phyloP scores from a whole-genome alignment of 1,140 invertebrate species.

The Drosophila sproati region DNA sequence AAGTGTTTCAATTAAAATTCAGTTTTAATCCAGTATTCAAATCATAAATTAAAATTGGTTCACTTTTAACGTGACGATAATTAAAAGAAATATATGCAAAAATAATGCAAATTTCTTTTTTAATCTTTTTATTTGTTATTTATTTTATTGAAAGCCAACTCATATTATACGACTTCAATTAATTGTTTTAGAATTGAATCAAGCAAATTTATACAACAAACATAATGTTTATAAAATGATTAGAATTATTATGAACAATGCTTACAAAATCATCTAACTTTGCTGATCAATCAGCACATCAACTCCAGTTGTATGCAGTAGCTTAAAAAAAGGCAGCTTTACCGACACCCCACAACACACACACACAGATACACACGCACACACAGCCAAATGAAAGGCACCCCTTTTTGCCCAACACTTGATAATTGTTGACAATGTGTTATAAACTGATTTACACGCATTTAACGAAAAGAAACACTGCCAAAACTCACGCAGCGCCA shows the following conservation, averaged over 20 bases:
- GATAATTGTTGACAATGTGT: slow-evolving; percentile 82
- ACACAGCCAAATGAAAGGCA: background rate
- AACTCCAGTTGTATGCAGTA: background rate
- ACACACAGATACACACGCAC: background rate
- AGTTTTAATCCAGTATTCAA: background rate
- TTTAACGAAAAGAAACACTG: slow-evolving; percentile 78
- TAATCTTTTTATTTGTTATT: too few relatives aligned
- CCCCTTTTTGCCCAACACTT: slow-evolving; percentile 52
- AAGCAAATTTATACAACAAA: too few relatives aligned
- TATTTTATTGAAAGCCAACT: too few relatives aligned
- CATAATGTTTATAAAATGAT: too few relatives aligned
- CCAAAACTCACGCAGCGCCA: slow-evolving; percentile 80
- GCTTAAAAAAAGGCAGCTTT: slow-evolving; percentile 19
- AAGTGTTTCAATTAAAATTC: background rate
- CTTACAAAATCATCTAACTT: background rate
- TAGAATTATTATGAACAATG: too few relatives aligned
- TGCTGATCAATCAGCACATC: background rate
- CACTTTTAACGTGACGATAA: too few relatives aligned
- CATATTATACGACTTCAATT: too few relatives aligned
- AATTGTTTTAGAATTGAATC: too few relatives aligned
- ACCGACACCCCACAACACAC: background rate
- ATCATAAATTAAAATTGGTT: background rate
- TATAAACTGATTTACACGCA: slow-evolving; percentile 82
- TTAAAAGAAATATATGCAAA: too few relatives aligned
- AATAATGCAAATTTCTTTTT: too few relatives aligned